These are phyloP conservation scores for Petromus typicus DNA, from an alignment of 2,113 vertebrate genomes.

Conservation along the genomic window DNA sequence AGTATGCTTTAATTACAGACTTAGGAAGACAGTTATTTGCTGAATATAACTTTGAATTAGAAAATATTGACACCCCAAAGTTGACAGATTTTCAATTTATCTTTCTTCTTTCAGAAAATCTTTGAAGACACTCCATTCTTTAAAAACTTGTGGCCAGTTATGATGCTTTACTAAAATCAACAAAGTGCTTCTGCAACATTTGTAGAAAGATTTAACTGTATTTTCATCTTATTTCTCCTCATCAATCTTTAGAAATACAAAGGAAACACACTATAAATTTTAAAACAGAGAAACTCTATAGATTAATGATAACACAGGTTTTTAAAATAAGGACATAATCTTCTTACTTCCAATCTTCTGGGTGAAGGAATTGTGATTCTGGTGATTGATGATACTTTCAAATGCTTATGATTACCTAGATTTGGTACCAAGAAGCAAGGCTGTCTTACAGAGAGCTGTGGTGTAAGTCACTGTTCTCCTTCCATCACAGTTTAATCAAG, in stretches of 20 bases:
- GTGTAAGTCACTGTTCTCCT: neutral
- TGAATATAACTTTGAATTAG: neutral
- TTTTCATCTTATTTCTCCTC: neutral
- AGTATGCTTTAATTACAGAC: neutral
- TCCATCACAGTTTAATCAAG: neutral
- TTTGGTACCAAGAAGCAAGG: neutral
- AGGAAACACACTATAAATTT: neutral
- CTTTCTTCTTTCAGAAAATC: neutral
- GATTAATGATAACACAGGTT: neutral
- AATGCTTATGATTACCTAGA: neutral
- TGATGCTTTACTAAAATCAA: neutral
- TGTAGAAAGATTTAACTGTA: neutral
- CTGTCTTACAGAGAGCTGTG: neutral
- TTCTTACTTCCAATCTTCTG: neutral
- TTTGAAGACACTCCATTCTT: neutral
- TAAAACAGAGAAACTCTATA: neutral
- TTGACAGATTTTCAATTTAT: neutral
- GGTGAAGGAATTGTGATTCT: neutral
- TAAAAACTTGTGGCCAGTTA: neutral
- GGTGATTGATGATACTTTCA: neutral
- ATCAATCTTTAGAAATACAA: neutral
- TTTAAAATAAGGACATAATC: neutral
- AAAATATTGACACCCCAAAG: neutral
- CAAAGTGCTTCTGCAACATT: neutral
- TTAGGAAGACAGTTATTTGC: neutral